Evolutionary conservation across 2,888 invertebrate species (phyloP), one percentile per base, ranked within the genome.

Genomic region (Euphydryas editha): DNA sequence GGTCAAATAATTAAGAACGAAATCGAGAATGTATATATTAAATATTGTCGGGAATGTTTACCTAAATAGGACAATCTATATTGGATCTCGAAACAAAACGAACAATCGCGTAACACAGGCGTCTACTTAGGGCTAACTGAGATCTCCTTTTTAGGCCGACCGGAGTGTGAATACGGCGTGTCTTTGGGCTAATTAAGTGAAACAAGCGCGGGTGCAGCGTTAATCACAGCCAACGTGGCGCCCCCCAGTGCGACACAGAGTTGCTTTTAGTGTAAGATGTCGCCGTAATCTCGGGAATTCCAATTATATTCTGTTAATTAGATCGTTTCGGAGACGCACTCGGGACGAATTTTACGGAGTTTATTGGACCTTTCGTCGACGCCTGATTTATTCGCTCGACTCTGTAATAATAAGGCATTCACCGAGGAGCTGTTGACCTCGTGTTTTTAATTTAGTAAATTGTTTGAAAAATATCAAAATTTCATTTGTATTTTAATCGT

Each of bases 261-360:
- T 87, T 87, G 90, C 91, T 91, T 86, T 91, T 90, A 91, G 88
- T 83, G 86, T 73, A 78, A 81, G 83, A 79, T 88, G 89, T 89
- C 78, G 80, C 80, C 36, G 85, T 85, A 82, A 87, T 88, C 89
- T 88, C 77, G 78, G 84, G 90, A 90, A 92, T 92, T 87, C 85
- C 84, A 83, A 88, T 88, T 89, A 80, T 80, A 79, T 76, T 77
- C 75, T 71, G 76, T 80, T 79, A 80, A 80, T 80, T 79, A 80
- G 78, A 72, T 76, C 73, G 74, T 75, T 74, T 67, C 68, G 72
- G 55, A 65, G 49, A 58, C 18, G 63, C 51, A 49, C 49, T 51
- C 42, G 49, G 58, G 42, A 39, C 13, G 30, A 57, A 47, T 47
- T 44, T 44, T 62, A 55, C 42, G 49, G 55, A 56, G 18, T 15